A percentile compares a stretch with the other conserved stretches of the same genome.
Evolutionary conservation across 2,113 vertebrate genomes (phyloP).

Genomic region (Notechis scutatus): DNA sequence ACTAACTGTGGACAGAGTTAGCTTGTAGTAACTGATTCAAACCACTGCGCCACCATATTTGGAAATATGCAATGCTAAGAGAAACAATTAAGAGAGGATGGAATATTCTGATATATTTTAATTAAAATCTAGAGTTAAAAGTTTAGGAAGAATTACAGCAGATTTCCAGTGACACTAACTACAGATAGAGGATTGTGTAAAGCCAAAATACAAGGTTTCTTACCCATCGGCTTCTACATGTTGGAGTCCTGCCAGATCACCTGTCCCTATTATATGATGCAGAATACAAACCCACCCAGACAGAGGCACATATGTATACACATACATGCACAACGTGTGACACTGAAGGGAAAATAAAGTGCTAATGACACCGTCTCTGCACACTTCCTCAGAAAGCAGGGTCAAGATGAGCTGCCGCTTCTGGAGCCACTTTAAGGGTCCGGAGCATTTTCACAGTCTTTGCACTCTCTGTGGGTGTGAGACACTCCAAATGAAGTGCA

Average conservation of each 20-base stretch:
- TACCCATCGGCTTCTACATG: background rate
- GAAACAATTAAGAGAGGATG: background rate
- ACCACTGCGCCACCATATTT: background rate
- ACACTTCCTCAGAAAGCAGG: background rate
- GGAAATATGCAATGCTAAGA: background rate
- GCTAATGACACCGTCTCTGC: background rate
- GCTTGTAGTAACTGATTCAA: background rate
- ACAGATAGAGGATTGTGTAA: background rate
- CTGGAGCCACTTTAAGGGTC: background rate
- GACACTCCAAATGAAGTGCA: slow-evolving; percentile 18
- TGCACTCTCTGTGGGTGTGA: slow-evolving; percentile 9
- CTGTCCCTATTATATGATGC: background rate
- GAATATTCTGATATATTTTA: background rate
- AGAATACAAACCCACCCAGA: background rate
- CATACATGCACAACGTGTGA: background rate
- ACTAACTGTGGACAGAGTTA: background rate
- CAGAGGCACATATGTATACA: background rate
- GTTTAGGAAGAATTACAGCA: background rate
- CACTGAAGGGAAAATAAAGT: background rate
- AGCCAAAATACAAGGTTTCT: background rate
- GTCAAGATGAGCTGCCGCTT: background rate
- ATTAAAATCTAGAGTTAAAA: background rate
- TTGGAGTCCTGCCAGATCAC: background rate
- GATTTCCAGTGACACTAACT: background rate
- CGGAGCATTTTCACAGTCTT: slow-evolving; percentile 18